Evolutionary conservation across 2,888 invertebrate species (phyloP).

Genomic region (Lithosia quadra): DNA sequence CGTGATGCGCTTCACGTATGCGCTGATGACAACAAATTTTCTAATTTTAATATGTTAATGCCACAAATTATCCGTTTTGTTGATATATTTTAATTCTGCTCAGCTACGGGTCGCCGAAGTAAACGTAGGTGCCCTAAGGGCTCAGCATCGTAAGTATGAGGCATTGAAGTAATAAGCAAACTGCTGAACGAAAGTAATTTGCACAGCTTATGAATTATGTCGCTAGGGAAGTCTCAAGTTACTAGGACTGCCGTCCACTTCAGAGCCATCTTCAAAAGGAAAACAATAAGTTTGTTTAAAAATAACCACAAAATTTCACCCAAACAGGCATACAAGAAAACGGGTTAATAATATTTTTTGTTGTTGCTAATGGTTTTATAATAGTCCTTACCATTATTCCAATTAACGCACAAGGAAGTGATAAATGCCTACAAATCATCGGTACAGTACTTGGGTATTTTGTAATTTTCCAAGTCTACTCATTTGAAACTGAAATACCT

Average conservation of each 20-base stretch:
- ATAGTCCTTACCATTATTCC: slow-evolving; percentile 1
- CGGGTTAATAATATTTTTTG: not conserved
- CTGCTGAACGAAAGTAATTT: too few species aligned
- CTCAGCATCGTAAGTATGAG: too few species aligned
- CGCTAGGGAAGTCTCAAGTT: too few species aligned
- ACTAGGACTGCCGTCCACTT: not conserved
- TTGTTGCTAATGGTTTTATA: slow-evolving; percentile 1
- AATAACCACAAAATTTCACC: not conserved
- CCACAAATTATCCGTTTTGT: not conserved
- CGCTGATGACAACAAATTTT: slow-evolving; percentile 26
- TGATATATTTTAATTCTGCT: not conserved
- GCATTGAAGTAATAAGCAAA: too few species aligned
- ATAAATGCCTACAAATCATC: not conserved
- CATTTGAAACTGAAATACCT: slow-evolving; percentile 1
- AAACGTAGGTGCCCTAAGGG: too few species aligned
- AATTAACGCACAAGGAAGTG: slow-evolving; percentile 1
- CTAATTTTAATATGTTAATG: slow-evolving; percentile 23
- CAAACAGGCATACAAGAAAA: not conserved
- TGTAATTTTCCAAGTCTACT: not conserved
- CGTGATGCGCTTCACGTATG: slow-evolving; percentile 41
- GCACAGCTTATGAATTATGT: too few species aligned
- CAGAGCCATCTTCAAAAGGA: not conserved
- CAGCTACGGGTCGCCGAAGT: too few species aligned
- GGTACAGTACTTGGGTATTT: not conserved
- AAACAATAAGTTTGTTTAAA: too few species aligned